Conservation (phyloP, 2,113 vertebrate genomes). For the Varanus komodoensis region DNA sequence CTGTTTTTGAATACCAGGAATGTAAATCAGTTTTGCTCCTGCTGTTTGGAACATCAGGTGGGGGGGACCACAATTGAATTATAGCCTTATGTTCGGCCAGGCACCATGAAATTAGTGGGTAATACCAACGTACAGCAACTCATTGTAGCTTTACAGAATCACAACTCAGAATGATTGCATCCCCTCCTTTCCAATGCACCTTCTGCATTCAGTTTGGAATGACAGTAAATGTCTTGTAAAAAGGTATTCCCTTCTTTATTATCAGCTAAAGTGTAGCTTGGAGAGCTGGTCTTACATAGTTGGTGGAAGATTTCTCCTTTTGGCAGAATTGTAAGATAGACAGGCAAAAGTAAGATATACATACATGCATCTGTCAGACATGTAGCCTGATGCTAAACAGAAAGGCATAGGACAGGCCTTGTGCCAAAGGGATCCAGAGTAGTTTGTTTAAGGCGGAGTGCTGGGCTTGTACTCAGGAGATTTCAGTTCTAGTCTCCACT, state of each 20-base stretch:
- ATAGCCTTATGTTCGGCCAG: constrained; percentile 70
- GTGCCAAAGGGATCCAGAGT: neutral
- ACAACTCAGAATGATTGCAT: constrained; percentile 43
- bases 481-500: too few species aligned
- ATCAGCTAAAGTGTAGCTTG: neutral
- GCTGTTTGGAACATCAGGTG: constrained; percentile 66
- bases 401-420: neutral
- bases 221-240: neutral
- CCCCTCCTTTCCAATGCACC: constrained; percentile 38
- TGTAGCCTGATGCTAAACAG: neutral
- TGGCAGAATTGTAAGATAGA: neutral
- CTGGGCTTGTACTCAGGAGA: too few species aligned
- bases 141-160: constrained; percentile 52
- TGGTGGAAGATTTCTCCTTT: neutral
- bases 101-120: constrained; percentile 76
- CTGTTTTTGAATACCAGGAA: constrained; percentile 62
- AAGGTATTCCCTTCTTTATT: constrained; percentile 25
- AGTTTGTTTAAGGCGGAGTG: too few species aligned
- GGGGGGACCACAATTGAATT: constrained; percentile 74
- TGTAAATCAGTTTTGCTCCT: constrained; percentile 65
- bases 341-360: too few species aligned
- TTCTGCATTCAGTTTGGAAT: constrained; percentile 4
- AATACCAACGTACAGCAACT: constrained; percentile 64
- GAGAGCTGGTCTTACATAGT: constrained; percentile 9
- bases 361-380: neutral